Base-by-base conservation (phyloP, 2,888 invertebrate species). In the Clanis bilineata region DNA sequence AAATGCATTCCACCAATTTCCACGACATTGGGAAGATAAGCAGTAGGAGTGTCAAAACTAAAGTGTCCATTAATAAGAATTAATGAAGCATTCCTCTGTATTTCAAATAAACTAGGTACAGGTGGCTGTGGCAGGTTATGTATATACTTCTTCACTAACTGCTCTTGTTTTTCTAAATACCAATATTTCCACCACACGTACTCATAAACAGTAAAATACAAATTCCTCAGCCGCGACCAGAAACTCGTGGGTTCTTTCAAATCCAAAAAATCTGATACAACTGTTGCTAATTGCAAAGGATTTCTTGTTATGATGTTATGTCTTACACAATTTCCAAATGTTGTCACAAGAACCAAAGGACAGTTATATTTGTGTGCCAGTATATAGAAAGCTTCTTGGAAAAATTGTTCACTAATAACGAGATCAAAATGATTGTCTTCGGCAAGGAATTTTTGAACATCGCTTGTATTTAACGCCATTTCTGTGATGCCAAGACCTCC, bases 1-100 rank as follows among this genome's bases (percentile, higher is more conserved):
- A 93, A 74, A 77, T 94, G 94, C 54, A 90, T 73, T 25, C 94
- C 94, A 18, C 94, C 94, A 56, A 94, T 86, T 70, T 94, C 93
- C 1, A 94, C 80, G 62, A 93, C 83, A 70, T 93, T 93, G 0
- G 94, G 94, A 2, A 93, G 82, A 25, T 90, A 83, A 0, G 94
- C 93, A 6, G 82, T 76, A 0, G 93, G 83, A 5, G 79, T 65
- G 55, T 90, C 89, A 61, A 91, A 86, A 73, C 92, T 93, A 47
- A 86, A 90, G 69, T 94, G 94, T 9, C 86, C 82, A 70, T 93
- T 93, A 0, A 91, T 69, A 25, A 94, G 70, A 28, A 93, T 73
- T 62, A 93, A 59, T 0, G 93, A 86, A 2, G 81, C 81, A 63
- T 93, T 85, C 57, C 64, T 83, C 65, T 92, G 86, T 64, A 91